These are phyloP conservation scores for Drosophila grimshawi DNA, from an alignment of 1,140 invertebrate genomes.

Conservation along the genomic window DNA sequence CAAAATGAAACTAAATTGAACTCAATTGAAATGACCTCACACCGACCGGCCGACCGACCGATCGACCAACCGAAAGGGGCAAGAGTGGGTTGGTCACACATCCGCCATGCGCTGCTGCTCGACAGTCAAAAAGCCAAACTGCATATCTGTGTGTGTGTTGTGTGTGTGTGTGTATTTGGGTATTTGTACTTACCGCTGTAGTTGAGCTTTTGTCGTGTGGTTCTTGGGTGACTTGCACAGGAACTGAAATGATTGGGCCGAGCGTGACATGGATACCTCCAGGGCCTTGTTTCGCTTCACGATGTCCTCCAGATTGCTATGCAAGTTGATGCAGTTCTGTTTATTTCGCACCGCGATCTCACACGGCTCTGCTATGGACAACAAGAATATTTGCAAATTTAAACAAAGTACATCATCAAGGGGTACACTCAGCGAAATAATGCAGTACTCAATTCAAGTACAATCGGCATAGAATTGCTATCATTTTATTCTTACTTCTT, in stretches of 20 bases:
- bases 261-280: slow-evolving; percentile 92
- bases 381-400: background rate
- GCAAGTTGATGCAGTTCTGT: slow-evolving; percentile 83
- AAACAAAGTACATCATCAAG: background rate
- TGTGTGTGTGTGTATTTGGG: background rate
- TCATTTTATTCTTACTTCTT: too few relatives aligned
- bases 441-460: too few relatives aligned
- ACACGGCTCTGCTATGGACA: slow-evolving; percentile 68
- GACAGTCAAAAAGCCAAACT: slow-evolving; percentile 50
- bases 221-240: slow-evolving; percentile 91
- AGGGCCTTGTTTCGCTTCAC: slow-evolving; percentile 85
- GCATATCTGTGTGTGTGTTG: slow-evolving; percentile 1
- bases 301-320: slow-evolving; percentile 83
- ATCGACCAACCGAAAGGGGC: background rate
- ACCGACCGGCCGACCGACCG: too few relatives aligned
- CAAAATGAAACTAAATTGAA: slow-evolving; percentile 79
- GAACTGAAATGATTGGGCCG: slow-evolving; percentile 91
- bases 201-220: slow-evolving; percentile 56
- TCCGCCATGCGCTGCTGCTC: slow-evolving; percentile 17
- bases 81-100: slow-evolving; percentile 2
- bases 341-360: slow-evolving; percentile 72
- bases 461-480: too few relatives aligned
- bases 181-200: slow-evolving; percentile 77
- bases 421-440: background rate
- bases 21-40: slow-evolving; percentile 83